Base-by-base conservation (phyloP, 1,140 invertebrate species). In the Chironomus striatipennis region DNA sequence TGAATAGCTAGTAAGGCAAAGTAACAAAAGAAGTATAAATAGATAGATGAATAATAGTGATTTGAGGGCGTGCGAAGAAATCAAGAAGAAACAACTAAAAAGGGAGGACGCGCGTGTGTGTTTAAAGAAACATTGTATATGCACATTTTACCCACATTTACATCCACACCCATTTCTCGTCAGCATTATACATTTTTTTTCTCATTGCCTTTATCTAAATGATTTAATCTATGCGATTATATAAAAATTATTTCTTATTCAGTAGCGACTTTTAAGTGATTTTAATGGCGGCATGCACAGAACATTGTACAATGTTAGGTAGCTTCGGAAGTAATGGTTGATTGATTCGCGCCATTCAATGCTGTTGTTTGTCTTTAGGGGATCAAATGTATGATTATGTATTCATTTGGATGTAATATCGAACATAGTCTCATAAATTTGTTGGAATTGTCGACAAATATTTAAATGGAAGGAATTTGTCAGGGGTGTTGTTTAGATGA, bases 281-380 rank as follows among this genome's bases (percentile, higher is more conserved):
- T 57, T 57, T 57, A 57, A 57, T 57, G 47, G 47, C 47, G 47
- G 47, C 12, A 34, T 34, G 24, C 24, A 34, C 24, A 57, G 47
- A 57, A 57, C 2, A 34, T 34, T 34, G 24, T n/a, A n/a, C 24
- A 5, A 34, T 34, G 24, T 34, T 34, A 34, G 15, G 47, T 57
- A 57, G 47, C 47, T 57, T 57, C 47, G 47, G 47, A 57, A 15
- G 47, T 57, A n/a, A 57, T 57, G 47, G 47, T 57, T 57, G 47
- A 57, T 57, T 57, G 47, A 57, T 57, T 57, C 47, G n/a, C 47
- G 47, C 47, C 12, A 57, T 57, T 57, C 15, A 15, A 12, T 15
- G n/a, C 15, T 34, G 24, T 34, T 34, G 24, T 34, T 34, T 34
- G 24, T 34, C 24, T 34, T 34, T 34, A 34, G 24, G 24, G 24